Percentiles rank a stretch among this genome's conserved stretches.
Conservation (phyloP, 2,888 invertebrate genomes). For the Erpobdella octoculata region DNA sequence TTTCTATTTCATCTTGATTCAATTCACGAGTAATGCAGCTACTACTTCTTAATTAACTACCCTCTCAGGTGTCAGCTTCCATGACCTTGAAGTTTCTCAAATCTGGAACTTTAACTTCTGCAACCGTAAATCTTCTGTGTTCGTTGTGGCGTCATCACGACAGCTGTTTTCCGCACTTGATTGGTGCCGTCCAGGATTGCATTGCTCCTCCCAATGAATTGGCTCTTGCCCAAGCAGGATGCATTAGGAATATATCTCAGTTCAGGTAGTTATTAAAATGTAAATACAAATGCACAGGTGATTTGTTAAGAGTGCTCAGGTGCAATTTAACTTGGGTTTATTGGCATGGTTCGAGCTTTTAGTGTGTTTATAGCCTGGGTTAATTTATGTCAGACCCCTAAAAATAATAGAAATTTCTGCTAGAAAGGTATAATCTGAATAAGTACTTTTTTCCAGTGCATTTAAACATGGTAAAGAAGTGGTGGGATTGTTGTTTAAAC, state of each 20-base stretch:
- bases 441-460: neutral
- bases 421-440: no score
- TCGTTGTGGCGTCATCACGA: neutral
- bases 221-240: neutral
- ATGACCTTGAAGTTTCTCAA: constrained; percentile 3
- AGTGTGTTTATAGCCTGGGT: no score
- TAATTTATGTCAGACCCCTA: no score
- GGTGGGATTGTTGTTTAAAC: neutral
- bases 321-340: no score
- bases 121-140: neutral
- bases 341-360: no score
- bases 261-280: neutral
- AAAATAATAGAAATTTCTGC: no score
- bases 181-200: neutral
- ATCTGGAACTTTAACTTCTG: neutral
- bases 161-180: neutral
- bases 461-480: neutral
- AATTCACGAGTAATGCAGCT: no score
- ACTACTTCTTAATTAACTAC: no score
- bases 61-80: constrained; percentile 2
- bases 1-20: no score
- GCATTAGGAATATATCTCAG: neutral
- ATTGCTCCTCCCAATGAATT: neutral
- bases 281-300: no score
- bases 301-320: no score